Base-by-base conservation (phyloP, 2,113 vertebrate species). In the Conger conger region DNA sequence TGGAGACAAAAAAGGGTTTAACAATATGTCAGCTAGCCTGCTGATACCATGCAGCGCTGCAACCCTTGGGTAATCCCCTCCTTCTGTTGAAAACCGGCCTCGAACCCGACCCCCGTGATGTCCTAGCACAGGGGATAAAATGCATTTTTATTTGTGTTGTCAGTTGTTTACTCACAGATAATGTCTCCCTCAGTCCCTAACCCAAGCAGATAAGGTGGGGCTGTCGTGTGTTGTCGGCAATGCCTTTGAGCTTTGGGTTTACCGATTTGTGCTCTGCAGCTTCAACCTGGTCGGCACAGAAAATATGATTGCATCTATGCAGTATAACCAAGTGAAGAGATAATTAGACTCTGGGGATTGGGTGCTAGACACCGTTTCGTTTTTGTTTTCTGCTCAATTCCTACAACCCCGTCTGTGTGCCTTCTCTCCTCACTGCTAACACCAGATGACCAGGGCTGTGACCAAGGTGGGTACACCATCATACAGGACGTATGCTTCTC, bases 391-490 rank as follows among this genome's bases (percentile, higher is more conserved):
- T 42, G 0, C 9, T 42, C 13, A 4, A 76, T 63, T 18, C n/a
- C 73, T 16, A 17, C 33, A 27, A 5, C 45, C 53, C 53, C 79
- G 15, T 50, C 63, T 88, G 18, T 89, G 76, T 85, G 40, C 68
- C 85, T 84, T 94, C 93, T 94, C 92, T 94, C 92, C 94, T 96
- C 94, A 93, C 94, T 95, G 96, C 97, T 94, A 90, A 94, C 96
- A 88, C 45, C 93, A 99, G 97, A 96, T 91, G 97, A 98, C 91
- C 97, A 95, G 83, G 92, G 95, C 91, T 95, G 95, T 92, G 96
- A 97, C 76, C 95, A 94, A 98, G 98, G 98, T 98, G 96, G 83
- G 97, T 95, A 80, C 5, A 33, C 80, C 83, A 38, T 63, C 83
- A 38, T 16, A 7, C n/a, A 23, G 16, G 50, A 27, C 27, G 30